Evolutionary conservation across 2,888 invertebrate species (phyloP).

Genomic region (Xestia rhomboidea): DNA sequence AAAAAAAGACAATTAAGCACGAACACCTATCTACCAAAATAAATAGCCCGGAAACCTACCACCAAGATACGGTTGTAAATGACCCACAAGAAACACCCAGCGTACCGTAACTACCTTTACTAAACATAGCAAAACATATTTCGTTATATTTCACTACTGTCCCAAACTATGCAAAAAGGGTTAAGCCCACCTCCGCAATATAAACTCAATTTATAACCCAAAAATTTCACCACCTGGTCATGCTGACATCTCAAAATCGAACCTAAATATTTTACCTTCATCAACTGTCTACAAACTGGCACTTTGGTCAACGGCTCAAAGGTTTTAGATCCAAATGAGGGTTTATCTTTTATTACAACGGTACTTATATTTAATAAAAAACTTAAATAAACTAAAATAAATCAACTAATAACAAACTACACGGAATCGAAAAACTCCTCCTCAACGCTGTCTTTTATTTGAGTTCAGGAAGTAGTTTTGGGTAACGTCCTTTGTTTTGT

Average conservation of each 20-base stretch:
- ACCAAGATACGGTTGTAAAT: background rate
- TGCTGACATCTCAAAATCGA: constrained; percentile 19
- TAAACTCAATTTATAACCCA: constrained; percentile 27
- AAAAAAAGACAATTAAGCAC: no score
- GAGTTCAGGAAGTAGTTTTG: constrained; percentile 12
- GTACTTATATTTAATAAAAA: no score
- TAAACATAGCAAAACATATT: constrained; percentile 14
- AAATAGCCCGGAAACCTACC: background rate
- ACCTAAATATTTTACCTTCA: constrained; percentile 44
- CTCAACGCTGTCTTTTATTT: no score
- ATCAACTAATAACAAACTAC: no score
- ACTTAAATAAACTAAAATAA: no score
- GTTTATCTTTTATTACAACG: constrained; percentile 32
- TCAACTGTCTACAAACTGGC: constrained; percentile 26
- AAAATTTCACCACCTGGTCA: constrained; percentile 17
- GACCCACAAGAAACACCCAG: background rate
- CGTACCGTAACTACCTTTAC: background rate
- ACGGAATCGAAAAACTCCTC: no score
- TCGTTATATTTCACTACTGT: constrained; percentile 4
- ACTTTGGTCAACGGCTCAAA: constrained; percentile 18
- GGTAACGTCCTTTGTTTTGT: background rate
- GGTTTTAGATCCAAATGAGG: constrained; percentile 30
- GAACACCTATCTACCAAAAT: background rate
- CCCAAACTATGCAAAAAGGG: constrained; percentile 14
- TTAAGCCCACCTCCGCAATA: constrained; percentile 11